Evolutionary conservation across 2,888 invertebrate genomes (phyloP), one percentile per base, ranked within the genome.

Genomic region (Coecobrya sp.): DNA sequence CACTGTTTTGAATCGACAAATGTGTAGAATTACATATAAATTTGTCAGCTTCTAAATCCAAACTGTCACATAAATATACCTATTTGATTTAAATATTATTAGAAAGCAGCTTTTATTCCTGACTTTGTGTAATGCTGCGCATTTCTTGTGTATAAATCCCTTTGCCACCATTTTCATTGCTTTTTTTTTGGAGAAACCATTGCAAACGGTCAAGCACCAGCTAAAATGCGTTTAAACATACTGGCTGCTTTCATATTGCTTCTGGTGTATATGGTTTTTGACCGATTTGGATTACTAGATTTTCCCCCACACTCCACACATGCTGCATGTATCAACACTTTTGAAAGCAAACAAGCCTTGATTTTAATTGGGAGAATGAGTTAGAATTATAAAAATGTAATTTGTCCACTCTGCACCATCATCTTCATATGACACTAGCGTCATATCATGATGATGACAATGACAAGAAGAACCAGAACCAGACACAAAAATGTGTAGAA

Each of bases 301-400:
- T n/a, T n/a, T 55, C 55, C 55, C 3, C 36, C 36, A 36, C 36
- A 36, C 36, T n/a, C 55, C 3, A 2, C 36, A 36, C 36, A 36
- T 7, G 36, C 7, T 7, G 49, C 49, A 49, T 49, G 49, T 16
- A 49, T 55, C n/a, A n/a, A n/a, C n/a, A n/a, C n/a, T n/a, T 16
- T 10, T 55, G n/a, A 36, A 36, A 36, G 36, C 36, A 7, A 36
- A 36, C 36, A 42, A 89, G n/a, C 70, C 89, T 82, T 70, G 73
- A 30, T n/a, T 52, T 87, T 91, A 91, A 91, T 91, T 91, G 91
- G 81, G 87, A 22, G 87, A 91, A 91, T 73, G 68, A 91, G 87
- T 19, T 91, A 22, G 52, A 84, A 84, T 70, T 68, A 87, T 87
- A 89, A 84, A 85, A 89, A 76, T 89, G 84, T 45, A 73, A 84